Base-by-base conservation (phyloP, 2,888 invertebrate genomes). In the Trypoxylon attenuatum region DNA sequence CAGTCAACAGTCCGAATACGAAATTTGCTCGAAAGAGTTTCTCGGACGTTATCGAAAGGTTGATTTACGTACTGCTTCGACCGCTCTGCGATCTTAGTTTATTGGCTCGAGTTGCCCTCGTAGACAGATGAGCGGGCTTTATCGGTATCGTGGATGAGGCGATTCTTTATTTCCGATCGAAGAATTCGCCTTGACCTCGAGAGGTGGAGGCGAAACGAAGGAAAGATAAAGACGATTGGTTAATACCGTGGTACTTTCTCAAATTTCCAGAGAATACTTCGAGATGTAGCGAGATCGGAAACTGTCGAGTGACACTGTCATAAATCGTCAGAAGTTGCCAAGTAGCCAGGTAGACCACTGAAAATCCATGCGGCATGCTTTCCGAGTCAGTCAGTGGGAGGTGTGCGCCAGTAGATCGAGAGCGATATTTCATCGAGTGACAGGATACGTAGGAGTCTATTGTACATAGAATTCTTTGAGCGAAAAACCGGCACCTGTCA, bases 381-480 rank as follows among this genome's bases (percentile, higher is more conserved):
- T 21, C 8, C 13, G 8, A 10, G 33, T 27, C 47, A 50, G 41
- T 13, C 33, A 13, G 39, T 25, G 58, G 52, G 52, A 46, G 52
- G 52, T 15, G 50, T 27, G 33, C 13, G 45, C 54, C 22, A 59
- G 41, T n/a, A 53, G 46, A 67, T 47, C 58, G 51, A 13, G 42
- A 18, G 25, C 64, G 41, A 69, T 64, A 69, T 56, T 69, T 69
- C 59, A 69, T 55, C 50, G 56, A 50, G 13, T 50, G 69, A 57
- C 59, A 57, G 63, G 38, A 45, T 59, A 46, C 69, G 63, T 50
- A 33, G 59, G 54, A 54, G 63, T 63, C 56, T 38, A 56, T 63
- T 59, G 63, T 38, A 22, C 52, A 51, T 47, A 55, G 56, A 56
- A 56, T 64, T 57, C 53, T 64, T 56, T 41, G 22, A 42, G 18